A percentile compares a stretch with the other conserved stretches of the same genome.
Evolutionary conservation across 2,797 vertebrate genomes (phyloP).

Genomic region (Girardinus metallicus): DNA sequence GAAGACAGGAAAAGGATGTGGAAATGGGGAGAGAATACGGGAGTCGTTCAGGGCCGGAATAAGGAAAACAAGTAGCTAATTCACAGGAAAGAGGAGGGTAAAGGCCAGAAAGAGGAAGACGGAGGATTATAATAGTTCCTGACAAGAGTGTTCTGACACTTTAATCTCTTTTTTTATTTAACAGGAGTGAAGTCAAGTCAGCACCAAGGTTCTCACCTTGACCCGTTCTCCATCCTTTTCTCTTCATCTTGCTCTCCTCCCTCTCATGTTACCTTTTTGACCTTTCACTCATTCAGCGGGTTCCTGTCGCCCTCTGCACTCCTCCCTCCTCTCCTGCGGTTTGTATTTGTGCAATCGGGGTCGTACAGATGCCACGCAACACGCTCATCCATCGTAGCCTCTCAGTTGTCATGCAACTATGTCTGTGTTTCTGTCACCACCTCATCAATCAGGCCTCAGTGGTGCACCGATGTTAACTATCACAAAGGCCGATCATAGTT

Average conservation of each 20-base stretch:
- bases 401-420: constrained; percentile 57
- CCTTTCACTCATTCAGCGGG: constrained; percentile 32
- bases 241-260: constrained; percentile 6
- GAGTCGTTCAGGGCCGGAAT: constrained; percentile 17
- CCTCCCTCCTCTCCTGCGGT: constrained; percentile 22
- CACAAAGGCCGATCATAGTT: neutral
- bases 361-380: constrained; percentile 30
- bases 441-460: constrained; percentile 65
- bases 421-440: constrained; percentile 55
- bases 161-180: constrained; percentile 57
- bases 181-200: constrained; percentile 52
- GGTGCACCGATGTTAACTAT: constrained; percentile 7
- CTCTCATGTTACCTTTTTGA: constrained; percentile 52
- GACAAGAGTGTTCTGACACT: constrained; percentile 30
- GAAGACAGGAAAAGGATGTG: constrained; percentile 62
- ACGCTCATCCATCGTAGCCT: constrained; percentile 39
- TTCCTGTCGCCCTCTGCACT: constrained; percentile 24
- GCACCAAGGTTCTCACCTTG: constrained; percentile 63
- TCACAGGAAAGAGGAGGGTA: constrained; percentile 44
- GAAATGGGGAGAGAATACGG: constrained; percentile 41
- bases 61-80: constrained; percentile 28
- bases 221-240: constrained; percentile 37
- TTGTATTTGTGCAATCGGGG: constrained; percentile 42
- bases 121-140: constrained; percentile 23
- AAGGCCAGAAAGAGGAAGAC: constrained; percentile 21